Conservation (phyloP, 2,797 vertebrate genomes). For the Bradypodion pumilum region DNA sequence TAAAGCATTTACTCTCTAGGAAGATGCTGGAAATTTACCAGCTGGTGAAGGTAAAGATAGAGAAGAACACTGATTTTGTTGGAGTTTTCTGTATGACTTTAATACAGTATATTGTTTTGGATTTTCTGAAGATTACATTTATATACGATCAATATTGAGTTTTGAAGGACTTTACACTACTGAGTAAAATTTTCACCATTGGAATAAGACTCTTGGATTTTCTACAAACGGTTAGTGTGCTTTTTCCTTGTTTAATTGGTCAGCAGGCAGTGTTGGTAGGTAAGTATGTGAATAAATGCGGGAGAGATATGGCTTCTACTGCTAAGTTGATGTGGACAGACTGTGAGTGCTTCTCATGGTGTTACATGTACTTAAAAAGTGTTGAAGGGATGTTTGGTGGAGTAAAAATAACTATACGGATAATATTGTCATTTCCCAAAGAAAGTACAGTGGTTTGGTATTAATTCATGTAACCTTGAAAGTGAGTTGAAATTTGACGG, state of each 20-base stretch:
- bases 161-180: no score
- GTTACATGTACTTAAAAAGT: neutral
- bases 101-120: no score
- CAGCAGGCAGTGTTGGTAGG: neutral
- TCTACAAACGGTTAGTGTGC: no score
- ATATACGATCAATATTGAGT: no score
- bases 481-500: neutral
- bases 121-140: no score
- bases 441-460: neutral
- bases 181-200: no score
- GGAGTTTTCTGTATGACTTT: no score
- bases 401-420: neutral
- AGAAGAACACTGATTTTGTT: no score
- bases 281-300: neutral
- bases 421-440: neutral
- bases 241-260: neutral
- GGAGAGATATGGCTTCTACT: neutral
- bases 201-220: no score
- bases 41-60: neutral
- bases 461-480: neutral
- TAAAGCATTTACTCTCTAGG: neutral
- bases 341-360: neutral
- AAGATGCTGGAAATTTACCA: neutral
- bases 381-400: neutral
- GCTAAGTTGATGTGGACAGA: neutral